Conservation (phyloP, 1,140 invertebrate genomes). For the Orchestia grillus region DNA sequence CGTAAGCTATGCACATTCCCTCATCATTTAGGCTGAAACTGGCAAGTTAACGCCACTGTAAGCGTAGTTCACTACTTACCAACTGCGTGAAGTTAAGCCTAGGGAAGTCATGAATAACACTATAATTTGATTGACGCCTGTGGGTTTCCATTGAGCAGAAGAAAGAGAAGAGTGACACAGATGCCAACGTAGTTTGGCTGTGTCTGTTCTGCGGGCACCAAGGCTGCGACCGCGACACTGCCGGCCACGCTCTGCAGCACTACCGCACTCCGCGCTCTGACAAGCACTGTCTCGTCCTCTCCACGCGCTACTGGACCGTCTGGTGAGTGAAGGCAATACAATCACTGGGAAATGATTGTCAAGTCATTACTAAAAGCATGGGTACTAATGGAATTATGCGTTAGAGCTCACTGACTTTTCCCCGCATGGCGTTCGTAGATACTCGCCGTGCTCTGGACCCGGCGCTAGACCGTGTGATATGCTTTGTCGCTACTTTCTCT, state of each 20-base stretch:
- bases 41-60: background rate
- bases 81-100: background rate
- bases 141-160: background rate
- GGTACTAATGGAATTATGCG: background rate
- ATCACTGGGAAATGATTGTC: background rate
- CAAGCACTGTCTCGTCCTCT: constrained; percentile 80
- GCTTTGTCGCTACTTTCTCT: too few relatives aligned
- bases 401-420: too few relatives aligned
- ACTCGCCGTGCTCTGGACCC: too few relatives aligned
- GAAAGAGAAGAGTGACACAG: background rate
- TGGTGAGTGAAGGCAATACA: constrained; percentile 75
- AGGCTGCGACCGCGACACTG: constrained; percentile 80
- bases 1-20: too few relatives aligned
- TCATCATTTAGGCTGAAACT: background rate
- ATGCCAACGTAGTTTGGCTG: constrained; percentile 72
- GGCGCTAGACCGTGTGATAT: too few relatives aligned
- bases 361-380: background rate
- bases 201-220: constrained; percentile 81
- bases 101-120: background rate
- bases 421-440: too few relatives aligned
- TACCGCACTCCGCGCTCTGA: constrained; percentile 82
- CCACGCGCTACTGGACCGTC: constrained; percentile 80
- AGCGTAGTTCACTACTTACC: background rate
- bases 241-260: constrained; percentile 84
- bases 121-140: background rate